phyloP scores from a whole-genome alignment of 2,888 invertebrate species.

The Altica lythri region DNA sequence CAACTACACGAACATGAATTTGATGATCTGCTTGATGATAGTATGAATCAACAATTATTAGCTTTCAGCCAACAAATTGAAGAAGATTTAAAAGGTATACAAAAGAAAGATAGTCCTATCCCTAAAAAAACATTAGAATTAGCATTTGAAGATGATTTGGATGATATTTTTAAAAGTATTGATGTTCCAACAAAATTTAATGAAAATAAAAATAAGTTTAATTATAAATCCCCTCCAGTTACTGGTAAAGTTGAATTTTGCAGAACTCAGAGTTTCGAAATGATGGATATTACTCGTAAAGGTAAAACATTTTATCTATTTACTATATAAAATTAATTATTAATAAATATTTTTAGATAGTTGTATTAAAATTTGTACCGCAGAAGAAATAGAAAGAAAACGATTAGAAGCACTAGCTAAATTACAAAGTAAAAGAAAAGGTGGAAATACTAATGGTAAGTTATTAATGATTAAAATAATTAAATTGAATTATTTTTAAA shows the following conservation, averaged over 20 bases:
- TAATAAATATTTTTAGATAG: conserved; percentile 8
- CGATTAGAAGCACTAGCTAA: conserved; percentile 65
- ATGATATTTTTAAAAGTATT: conserved; percentile 22
- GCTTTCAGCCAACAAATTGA: conserved; percentile 52
- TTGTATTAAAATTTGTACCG: conserved; percentile 6
- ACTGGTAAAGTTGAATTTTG: conserved; percentile 44
- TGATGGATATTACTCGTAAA: conserved; percentile 28
- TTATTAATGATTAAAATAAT: conserved; percentile 3
- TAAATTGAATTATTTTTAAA: too few relatives aligned
- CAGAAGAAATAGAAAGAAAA: conserved; percentile 50
- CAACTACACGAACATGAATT: conserved; percentile 21
- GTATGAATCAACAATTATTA: conserved; percentile 51
- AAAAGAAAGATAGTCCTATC: neutral
- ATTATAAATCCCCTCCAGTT: conserved; percentile 1
- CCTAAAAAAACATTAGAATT: conserved; percentile 15
- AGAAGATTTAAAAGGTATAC: conserved; percentile 31
- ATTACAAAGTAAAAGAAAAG: conserved; percentile 60
- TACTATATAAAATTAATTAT: neutral
- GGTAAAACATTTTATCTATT: conserved; percentile 12
- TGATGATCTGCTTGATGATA: conserved; percentile 51
- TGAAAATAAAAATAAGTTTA: neutral
- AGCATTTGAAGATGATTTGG: conserved; percentile 26
- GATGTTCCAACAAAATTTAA: conserved; percentile 5
- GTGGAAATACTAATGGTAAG: conserved; percentile 34
- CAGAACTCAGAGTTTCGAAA: conserved; percentile 48